Percentiles rank a stretch among this genome's conserved stretches.
These are phyloP conservation scores for Periophthalmus modestus DNA, from an alignment of 2,113 vertebrate species.

Conservation along the genomic window DNA sequence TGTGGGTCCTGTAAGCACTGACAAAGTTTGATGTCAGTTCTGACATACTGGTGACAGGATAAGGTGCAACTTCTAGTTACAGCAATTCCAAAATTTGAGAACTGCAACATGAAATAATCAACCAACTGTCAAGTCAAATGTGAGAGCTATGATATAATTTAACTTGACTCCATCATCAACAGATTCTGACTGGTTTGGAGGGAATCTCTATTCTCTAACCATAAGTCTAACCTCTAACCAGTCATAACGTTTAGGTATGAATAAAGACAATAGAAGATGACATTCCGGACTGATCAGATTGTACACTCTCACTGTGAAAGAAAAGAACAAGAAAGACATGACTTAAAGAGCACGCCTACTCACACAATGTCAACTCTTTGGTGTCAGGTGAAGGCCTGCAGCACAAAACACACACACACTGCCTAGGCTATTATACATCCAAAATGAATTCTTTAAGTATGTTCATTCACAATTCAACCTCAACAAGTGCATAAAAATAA, in stretches of 20 bases:
- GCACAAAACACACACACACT: conserved; percentile 12
- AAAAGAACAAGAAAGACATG: conserved; percentile 68
- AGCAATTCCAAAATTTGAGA: conserved; percentile 19
- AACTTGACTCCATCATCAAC: neutral
- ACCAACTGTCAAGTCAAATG: neutral
- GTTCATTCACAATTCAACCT: neutral
- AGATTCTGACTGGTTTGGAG: neutral
- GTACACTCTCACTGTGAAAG: conserved; percentile 24
- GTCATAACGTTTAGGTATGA: neutral
- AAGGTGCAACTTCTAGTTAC: conserved; percentile 5
- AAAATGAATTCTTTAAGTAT: conserved; percentile 4
- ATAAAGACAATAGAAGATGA: conserved; percentile 15
- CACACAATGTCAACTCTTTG: conserved; percentile 9
- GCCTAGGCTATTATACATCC: conserved; percentile 3
- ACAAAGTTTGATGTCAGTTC: conserved; percentile 28
- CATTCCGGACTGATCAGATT: conserved; percentile 12
- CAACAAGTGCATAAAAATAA: neutral
- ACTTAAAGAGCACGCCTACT: conserved; percentile 52
- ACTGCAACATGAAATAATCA: neutral
- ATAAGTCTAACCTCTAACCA: neutral
- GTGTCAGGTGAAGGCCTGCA: conserved; percentile 26
- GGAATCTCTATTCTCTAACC: neutral
- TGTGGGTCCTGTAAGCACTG: conserved; percentile 40
- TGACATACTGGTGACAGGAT: conserved; percentile 54
- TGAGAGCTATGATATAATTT: neutral